phyloP scores from a whole-genome alignment of 2,888 invertebrate species.

The Nezara viridula region DNA sequence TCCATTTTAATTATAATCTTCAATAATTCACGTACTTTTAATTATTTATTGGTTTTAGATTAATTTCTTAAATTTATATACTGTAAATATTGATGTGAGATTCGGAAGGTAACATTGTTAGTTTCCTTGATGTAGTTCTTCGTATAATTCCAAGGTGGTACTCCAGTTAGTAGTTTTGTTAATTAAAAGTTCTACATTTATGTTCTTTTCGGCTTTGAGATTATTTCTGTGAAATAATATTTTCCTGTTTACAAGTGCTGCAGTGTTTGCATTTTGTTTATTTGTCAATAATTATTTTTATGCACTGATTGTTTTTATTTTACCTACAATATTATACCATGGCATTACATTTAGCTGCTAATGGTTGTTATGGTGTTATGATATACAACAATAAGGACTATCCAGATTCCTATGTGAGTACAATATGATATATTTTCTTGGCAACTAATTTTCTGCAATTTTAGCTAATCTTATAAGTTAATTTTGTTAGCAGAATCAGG shows the following conservation, averaged over 20 bases:
- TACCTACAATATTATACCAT: not conserved
- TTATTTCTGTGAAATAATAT: not conserved
- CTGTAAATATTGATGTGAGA: not conserved
- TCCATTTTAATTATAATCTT: not conserved
- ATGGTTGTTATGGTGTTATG: constrained; percentile 59
- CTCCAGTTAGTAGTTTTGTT: not conserved
- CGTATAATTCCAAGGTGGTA: not conserved
- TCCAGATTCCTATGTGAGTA: constrained; percentile 53
- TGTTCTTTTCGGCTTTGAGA: not conserved
- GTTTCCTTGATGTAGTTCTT: not conserved
- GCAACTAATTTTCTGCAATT: not conserved
- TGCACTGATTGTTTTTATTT: not conserved
- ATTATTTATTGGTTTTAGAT: not conserved
- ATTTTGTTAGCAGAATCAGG: no score
- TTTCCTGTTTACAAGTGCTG: not conserved
- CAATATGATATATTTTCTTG: not conserved
- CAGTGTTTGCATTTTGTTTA: not conserved
- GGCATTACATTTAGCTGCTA: constrained; percentile 53
- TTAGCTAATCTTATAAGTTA: not conserved
- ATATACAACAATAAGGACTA: constrained; percentile 54
- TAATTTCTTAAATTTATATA: not conserved
- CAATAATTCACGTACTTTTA: not conserved
- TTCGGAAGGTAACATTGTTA: not conserved
- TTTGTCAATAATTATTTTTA: not conserved
- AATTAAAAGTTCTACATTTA: not conserved